Evolutionary conservation across 2,797 vertebrate species (phyloP).

Genomic region (Neosilurus mollespiculum): DNA sequence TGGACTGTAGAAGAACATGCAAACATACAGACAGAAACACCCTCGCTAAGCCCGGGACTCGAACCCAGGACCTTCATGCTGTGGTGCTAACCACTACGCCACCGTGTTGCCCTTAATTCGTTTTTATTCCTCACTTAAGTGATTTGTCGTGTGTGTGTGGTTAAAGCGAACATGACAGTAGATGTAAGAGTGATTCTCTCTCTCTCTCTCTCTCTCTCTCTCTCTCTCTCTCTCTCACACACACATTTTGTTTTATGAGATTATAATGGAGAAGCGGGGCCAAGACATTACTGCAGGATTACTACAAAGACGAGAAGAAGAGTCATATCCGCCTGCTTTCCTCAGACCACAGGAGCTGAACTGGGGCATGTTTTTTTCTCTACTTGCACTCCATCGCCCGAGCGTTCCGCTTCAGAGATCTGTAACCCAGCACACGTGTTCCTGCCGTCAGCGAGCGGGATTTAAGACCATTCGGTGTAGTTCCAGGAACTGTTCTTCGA

Average conservation of each 20-base stretch:
- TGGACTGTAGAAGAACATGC: no score
- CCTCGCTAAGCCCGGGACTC: no score
- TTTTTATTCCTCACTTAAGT: neutral
- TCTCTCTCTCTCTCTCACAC: neutral
- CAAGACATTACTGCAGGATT: constrained; percentile 13
- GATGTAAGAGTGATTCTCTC: neutral
- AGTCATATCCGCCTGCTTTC: constrained; percentile 9
- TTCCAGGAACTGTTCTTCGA: constrained; percentile 31
- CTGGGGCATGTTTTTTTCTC: constrained; percentile 14
- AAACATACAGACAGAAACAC: no score
- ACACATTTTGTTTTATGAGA: neutral
- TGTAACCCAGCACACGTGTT: neutral
- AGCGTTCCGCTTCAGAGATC: neutral
- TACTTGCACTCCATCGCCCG: neutral
- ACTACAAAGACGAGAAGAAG: neutral
- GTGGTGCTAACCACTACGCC: no score
- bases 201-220: neutral
- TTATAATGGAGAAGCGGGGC: constrained; percentile 1
- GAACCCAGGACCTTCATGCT: no score
- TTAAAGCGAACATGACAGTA: neutral
- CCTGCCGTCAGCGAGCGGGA: neutral
- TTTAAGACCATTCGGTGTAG: constrained; percentile 22
- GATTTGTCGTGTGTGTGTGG: neutral
- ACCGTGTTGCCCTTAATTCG: no score
- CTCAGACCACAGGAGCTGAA: constrained; percentile 8